Percentiles rank a stretch among this genome's conserved stretches.
Conservation (phyloP, 2,797 vertebrate species). For the Lutjanus campechanus region DNA sequence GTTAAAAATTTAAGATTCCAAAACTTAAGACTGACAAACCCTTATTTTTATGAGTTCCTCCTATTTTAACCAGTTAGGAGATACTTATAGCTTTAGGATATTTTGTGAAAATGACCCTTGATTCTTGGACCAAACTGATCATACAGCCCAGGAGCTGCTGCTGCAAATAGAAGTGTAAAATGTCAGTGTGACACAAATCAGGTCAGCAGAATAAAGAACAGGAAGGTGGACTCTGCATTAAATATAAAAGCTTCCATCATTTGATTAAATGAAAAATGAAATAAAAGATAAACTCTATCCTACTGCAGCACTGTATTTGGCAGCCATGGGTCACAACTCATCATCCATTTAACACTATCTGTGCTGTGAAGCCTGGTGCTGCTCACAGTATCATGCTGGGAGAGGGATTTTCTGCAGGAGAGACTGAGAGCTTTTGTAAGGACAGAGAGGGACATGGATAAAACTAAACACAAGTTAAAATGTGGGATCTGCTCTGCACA, state of each 20-base stretch:
- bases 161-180: background rate
- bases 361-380: constrained; percentile 57
- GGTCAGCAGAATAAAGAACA: background rate
- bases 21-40: background rate
- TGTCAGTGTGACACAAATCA: background rate
- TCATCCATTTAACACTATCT: constrained; percentile 40
- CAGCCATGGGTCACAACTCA: constrained; percentile 34
- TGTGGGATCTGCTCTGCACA: background rate
- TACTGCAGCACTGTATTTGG: constrained; percentile 13
- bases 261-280: background rate
- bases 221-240: background rate
- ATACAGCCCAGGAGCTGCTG: background rate
- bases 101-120: background rate
- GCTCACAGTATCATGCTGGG: constrained; percentile 42
- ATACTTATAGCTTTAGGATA: background rate
- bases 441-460: constrained; percentile 9
- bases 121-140: background rate
- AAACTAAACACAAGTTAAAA: constrained; percentile 13
- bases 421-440: constrained; percentile 20
- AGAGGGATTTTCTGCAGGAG: constrained; percentile 33
- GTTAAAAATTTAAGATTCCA: background rate
- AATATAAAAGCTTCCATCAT: background rate
- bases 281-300: background rate
- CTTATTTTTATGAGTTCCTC: background rate
- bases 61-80: background rate